A percentile compares a stretch with the other conserved stretches of the same genome.
These are phyloP conservation scores for human DNA, from an alignment of 2,113 vertebrate genomes.

Conservation along the genomic window DNA sequence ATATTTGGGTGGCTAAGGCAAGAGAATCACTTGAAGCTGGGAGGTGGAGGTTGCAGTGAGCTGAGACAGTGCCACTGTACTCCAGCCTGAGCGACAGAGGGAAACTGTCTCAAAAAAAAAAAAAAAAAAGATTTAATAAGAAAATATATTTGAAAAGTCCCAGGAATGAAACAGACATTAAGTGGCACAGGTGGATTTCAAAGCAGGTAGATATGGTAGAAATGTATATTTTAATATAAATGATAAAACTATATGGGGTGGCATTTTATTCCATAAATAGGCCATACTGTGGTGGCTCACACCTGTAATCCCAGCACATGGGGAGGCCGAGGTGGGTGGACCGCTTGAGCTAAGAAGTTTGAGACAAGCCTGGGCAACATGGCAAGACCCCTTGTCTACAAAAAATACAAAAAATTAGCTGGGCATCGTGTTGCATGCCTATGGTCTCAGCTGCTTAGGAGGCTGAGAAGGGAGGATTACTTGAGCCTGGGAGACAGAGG, in stretches of 20 bases:
- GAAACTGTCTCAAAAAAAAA: neutral
- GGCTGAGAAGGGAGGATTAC: neutral
- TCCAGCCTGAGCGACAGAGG: neutral
- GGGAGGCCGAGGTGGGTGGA: too few species aligned
- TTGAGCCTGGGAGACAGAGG: neutral
- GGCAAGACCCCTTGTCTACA: neutral
- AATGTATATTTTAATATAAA: neutral
- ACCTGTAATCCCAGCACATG: neutral
- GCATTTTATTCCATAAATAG: neutral
- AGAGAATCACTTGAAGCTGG: neutral
- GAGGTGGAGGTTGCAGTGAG: neutral
- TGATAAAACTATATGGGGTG: neutral
- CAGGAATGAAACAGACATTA: neutral
- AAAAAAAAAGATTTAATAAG: neutral
- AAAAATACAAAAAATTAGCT: neutral
- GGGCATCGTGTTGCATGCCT: neutral
- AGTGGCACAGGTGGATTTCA: neutral
- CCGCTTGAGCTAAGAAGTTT: too few species aligned
- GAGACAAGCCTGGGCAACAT: neutral
- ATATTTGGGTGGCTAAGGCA: neutral
- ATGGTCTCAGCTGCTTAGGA: neutral
- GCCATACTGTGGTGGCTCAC: neutral
- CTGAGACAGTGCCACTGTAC: neutral
- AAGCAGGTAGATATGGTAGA: neutral
- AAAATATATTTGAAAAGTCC: neutral